Base-by-base conservation (phyloP, 2,888 invertebrate genomes). In the Melieria crassipennis region DNA sequence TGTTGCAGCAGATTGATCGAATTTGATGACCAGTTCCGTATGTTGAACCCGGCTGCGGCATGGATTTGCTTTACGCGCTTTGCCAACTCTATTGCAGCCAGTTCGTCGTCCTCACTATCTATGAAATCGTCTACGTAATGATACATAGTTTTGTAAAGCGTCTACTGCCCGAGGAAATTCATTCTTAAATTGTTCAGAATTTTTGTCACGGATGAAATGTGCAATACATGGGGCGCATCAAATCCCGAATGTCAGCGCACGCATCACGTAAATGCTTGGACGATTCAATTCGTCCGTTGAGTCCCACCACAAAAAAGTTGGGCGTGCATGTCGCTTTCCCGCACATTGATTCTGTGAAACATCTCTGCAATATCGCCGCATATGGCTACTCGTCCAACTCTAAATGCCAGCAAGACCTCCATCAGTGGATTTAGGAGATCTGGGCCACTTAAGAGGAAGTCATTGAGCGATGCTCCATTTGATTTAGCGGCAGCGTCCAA, bases 391-490 rank as follows among this genome's bases (percentile, higher is more conserved):
- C 52, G 65, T 6, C 74, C 72, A 1, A 67, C 65, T 45, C 76
- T 72, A 60, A 77, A 78, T 7, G 64, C 56, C 13, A 76, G 48
- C n/a, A 77, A 69, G 0, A 77, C 50, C 7, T 69, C 71, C 10
- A 74, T 52, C 6, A 76, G 62, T 5, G 74, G 67, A 42, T 76
- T 72, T 2, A 75, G 65, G 7, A 75, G 60, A 62, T 85, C 84
- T 0, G 85, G 83, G 1, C 84, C 84, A n/a, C 76, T 75, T 7
- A 82, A 55, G 7, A 86, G 70, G n/a, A 75, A 66, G 11, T 80
- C 79, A 68, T 83, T 84, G 16, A 65, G 65, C 63, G 50, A 66
- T 67, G 46, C 69, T 56, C 71, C 7, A 67, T 58, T 45, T 1
- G 47, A 16, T 30, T 62, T 62, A 9, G 62, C 62, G 9, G 62